phyloP scores from a whole-genome alignment of 1,140 invertebrate genomes.

The Heliconius congener region DNA sequence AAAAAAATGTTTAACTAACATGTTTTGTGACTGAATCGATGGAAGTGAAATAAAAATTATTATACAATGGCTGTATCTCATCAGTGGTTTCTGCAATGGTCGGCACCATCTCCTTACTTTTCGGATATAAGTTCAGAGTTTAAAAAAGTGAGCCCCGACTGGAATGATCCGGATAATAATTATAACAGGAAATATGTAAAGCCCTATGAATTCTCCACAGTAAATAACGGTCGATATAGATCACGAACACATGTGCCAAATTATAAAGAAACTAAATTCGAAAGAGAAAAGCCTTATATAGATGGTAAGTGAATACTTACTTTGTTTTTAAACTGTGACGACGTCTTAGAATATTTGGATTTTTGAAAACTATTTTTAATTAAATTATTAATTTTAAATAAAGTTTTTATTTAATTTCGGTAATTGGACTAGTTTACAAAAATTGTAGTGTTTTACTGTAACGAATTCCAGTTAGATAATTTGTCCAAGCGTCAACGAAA shows the following conservation, averaged over 20 bases:
- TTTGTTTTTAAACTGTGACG: not conserved
- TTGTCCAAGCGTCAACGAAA: not conserved
- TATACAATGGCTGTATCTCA: conserved; percentile 57
- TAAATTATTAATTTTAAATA: too few relatives aligned
- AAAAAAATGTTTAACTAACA: not conserved
- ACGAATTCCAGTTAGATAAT: not conserved
- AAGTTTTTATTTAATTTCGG: too few relatives aligned
- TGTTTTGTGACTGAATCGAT: not conserved
- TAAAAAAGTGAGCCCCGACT: conserved; percentile 53
- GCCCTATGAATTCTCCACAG: conserved; percentile 24
- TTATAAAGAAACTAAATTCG: not conserved
- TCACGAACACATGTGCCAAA: not conserved
- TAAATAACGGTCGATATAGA: conserved; percentile 15
- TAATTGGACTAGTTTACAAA: not conserved
- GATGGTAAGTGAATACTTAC: not conserved
- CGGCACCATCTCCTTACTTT: conserved; percentile 57
- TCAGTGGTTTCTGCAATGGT: conserved; percentile 78
- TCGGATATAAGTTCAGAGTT: conserved; percentile 63
- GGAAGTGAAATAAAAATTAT: conserved; percentile 17
- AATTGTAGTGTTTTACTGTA: not conserved
- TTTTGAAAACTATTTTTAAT: too few relatives aligned
- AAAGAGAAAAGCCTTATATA: not conserved
- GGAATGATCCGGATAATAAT: conserved; percentile 32
- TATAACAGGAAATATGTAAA: conserved; percentile 43
- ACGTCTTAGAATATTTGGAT: too few relatives aligned